These are phyloP conservation scores for Pristionchus fissidentatus DNA, from an alignment of 2,888 invertebrate genomes.

Conservation along the genomic window DNA sequence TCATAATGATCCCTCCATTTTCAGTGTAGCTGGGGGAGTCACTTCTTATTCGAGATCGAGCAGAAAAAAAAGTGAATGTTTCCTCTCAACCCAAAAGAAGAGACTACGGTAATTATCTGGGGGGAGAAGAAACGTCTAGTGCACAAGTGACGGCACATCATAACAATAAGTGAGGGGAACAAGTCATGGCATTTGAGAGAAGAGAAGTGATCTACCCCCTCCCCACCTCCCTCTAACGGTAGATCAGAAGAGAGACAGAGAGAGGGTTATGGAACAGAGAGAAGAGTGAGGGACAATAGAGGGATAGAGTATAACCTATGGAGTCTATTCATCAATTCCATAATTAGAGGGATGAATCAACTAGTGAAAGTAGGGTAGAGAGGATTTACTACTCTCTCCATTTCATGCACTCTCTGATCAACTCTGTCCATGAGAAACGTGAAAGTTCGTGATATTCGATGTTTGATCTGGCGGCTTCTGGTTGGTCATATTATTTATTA, in stretches of 20 bases:
- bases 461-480: too few relatives aligned
- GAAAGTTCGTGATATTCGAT: background rate
- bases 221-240: background rate
- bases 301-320: slow-evolving; percentile 12
- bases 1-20: slow-evolving; percentile 28
- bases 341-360: slow-evolving; percentile 22
- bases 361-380: slow-evolving; percentile 26
- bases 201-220: background rate
- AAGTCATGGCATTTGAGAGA: too few relatives aligned
- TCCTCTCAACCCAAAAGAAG: slow-evolving; percentile 3
- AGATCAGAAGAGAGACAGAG: too few relatives aligned
- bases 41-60: slow-evolving; percentile 19
- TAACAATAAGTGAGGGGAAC: too few relatives aligned
- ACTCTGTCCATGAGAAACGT: background rate
- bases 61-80: background rate
- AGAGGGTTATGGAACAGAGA: background rate
- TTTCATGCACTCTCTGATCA: background rate
- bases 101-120: slow-evolving; percentile 22
- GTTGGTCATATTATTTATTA: slow-evolving; percentile 3
- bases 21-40: slow-evolving; percentile 25
- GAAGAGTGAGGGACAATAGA: background rate
- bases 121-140: background rate
- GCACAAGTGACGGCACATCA: background rate
- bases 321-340: slow-evolving; percentile 25
- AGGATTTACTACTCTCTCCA: background rate